Evolutionary conservation across 2,797 vertebrate species (phyloP).

Genomic region (Anguilla pacifica): DNA sequence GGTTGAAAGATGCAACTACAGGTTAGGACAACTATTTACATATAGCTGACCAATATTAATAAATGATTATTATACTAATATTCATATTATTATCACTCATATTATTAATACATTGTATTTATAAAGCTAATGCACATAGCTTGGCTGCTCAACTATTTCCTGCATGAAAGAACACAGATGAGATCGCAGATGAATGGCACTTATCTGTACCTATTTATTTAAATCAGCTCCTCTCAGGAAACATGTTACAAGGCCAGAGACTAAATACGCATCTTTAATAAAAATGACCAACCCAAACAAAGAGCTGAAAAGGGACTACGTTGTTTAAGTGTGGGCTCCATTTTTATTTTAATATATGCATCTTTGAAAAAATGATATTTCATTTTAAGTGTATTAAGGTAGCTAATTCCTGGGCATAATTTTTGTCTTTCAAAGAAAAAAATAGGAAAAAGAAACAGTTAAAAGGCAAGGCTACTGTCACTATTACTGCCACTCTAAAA

Average conservation of each 20-base stretch:
- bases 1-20: background rate
- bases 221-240: background rate
- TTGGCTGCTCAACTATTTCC: background rate
- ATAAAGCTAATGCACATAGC: background rate
- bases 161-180: background rate
- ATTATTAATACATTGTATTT: background rate
- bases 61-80: background rate
- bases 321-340: too few species aligned
- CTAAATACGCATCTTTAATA: background rate
- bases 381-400: background rate
- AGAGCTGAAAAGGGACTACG: background rate
- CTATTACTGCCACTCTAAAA: background rate
- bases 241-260: slow-evolving; percentile 1
- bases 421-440: background rate
- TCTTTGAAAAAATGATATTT: background rate
- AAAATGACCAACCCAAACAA: background rate
- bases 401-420: background rate
- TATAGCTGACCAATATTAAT: background rate
- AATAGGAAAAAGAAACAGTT: background rate
- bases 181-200: background rate
- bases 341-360: too few species aligned
- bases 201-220: background rate
- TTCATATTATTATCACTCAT: too few species aligned
- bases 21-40: background rate
- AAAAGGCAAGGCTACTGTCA: background rate